phyloP scores from a whole-genome alignment of 2,113 vertebrate genomes.

The Limnothrissa miodon region DNA sequence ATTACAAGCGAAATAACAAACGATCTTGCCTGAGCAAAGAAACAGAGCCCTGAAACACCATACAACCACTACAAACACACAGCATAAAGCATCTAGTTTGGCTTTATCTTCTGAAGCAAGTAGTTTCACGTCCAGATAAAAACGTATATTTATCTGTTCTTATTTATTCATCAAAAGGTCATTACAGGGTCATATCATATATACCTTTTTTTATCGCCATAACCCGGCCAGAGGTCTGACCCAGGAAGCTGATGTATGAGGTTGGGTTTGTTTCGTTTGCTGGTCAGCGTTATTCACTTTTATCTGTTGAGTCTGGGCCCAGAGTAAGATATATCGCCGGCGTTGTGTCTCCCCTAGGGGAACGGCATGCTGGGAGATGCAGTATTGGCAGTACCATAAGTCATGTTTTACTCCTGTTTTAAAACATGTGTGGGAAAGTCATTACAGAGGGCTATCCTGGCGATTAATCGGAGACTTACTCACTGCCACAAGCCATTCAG shows the following conservation, averaged over 20 bases:
- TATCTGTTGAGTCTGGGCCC: conserved; percentile 32
- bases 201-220: conserved; percentile 33
- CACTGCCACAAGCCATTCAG: neutral
- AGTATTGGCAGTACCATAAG: conserved; percentile 31
- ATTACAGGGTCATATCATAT: conserved; percentile 35
- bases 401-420: conserved; percentile 49
- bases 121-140: conserved; percentile 6
- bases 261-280: conserved; percentile 30
- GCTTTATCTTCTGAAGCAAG: conserved; percentile 1
- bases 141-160: conserved; percentile 31
- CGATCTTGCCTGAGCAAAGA: neutral
- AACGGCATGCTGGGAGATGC: conserved; percentile 13
- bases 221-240: neutral
- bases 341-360: conserved; percentile 11
- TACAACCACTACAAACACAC: conserved; percentile 22
- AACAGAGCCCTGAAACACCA: neutral
- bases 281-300: conserved; percentile 44
- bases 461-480: conserved; percentile 33
- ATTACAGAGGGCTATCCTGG: conserved; percentile 27
- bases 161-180: conserved; percentile 46
- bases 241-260: conserved; percentile 33
- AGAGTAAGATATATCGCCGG: conserved; percentile 28
- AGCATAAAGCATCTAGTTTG: conserved; percentile 26
- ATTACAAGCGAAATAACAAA: neutral
- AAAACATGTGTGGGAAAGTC: conserved; percentile 35